A percentile compares a stretch with the other conserved stretches of the same genome.
These are phyloP conservation scores for Exocentrus adspersus DNA, from an alignment of 2,888 invertebrate genomes.

Conservation along the genomic window DNA sequence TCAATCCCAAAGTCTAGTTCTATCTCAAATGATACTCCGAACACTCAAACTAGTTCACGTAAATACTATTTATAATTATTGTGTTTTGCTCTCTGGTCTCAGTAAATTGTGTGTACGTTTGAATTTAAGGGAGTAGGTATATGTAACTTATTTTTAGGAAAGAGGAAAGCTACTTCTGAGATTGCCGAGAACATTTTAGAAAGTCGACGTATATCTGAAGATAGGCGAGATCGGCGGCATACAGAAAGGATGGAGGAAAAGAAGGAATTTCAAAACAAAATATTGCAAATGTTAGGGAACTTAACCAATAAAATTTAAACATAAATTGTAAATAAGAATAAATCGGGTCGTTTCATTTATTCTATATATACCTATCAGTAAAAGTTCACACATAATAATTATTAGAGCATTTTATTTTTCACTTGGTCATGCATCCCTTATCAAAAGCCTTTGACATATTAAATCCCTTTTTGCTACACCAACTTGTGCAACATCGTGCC, in stretches of 20 bases:
- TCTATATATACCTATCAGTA: too few relatives aligned
- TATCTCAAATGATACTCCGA: too few relatives aligned
- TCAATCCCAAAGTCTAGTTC: too few relatives aligned
- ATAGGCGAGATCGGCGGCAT: neutral
- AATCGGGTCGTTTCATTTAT: too few relatives aligned
- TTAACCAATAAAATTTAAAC: neutral
- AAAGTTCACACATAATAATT: too few relatives aligned
- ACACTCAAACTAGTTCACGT: too few relatives aligned
- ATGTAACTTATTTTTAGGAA: neutral
- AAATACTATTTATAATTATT: too few relatives aligned
- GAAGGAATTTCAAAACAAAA: too few relatives aligned
- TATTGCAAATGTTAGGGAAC: neutral
- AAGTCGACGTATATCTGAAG: neutral
- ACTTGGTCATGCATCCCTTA: neutral
- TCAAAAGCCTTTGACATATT: slow-evolving; percentile 1
- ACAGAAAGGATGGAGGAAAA: neutral
- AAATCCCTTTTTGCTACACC: neutral
- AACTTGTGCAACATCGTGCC: neutral
- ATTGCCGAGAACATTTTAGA: neutral
- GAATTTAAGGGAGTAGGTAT: too few relatives aligned
- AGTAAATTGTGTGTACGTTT: too few relatives aligned
- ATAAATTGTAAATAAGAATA: neutral
- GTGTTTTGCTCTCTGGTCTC: too few relatives aligned
- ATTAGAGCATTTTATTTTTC: too few relatives aligned
- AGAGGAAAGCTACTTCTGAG: neutral